phyloP scores from a whole-genome alignment of 2,797 vertebrate genomes.

The Echiichthys vipera region DNA sequence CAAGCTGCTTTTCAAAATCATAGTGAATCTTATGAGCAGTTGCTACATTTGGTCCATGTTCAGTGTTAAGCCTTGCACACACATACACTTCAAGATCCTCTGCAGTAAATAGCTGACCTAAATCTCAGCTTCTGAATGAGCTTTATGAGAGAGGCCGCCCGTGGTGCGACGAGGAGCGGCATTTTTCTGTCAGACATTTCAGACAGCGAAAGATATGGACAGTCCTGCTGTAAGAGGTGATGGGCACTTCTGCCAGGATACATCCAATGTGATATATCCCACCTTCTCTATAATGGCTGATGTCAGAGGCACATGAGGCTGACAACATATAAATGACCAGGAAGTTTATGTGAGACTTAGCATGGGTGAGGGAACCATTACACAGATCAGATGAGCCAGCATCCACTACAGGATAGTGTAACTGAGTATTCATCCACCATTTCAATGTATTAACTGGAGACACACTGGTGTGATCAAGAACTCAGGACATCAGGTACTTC shows the following conservation, averaged over 20 bases:
- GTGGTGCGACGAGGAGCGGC: constrained; percentile 21
- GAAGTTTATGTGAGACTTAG: constrained; percentile 18
- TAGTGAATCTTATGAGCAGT: constrained; percentile 54
- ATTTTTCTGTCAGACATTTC: constrained; percentile 30
- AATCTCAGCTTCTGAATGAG: constrained; percentile 76
- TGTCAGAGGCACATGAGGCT: constrained; percentile 39
- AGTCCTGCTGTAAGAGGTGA: not conserved
- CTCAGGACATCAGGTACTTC: not conserved
- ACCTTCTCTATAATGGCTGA: not conserved
- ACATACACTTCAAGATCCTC: constrained; percentile 64
- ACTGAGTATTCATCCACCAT: not conserved
- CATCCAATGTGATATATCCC: constrained; percentile 5
- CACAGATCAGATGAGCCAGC: constrained; percentile 22
- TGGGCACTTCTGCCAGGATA: constrained; percentile 21
- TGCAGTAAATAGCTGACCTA: constrained; percentile 84
- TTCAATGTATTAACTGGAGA: not conserved
- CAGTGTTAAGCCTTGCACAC: constrained; percentile 55
- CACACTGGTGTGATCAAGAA: constrained; percentile 6
- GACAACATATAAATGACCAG: constrained; percentile 23
- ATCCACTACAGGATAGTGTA: constrained; percentile 1
- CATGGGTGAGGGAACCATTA: constrained; percentile 4
- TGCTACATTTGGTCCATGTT: constrained; percentile 59
- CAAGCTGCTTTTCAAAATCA: constrained; percentile 70
- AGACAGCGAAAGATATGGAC: constrained; percentile 2
- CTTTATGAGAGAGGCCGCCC: constrained; percentile 50